Percentiles rank a stretch among this genome's conserved stretches.
Evolutionary conservation across 2,888 invertebrate species (phyloP).

Genomic region (Cremastinae sp.): DNA sequence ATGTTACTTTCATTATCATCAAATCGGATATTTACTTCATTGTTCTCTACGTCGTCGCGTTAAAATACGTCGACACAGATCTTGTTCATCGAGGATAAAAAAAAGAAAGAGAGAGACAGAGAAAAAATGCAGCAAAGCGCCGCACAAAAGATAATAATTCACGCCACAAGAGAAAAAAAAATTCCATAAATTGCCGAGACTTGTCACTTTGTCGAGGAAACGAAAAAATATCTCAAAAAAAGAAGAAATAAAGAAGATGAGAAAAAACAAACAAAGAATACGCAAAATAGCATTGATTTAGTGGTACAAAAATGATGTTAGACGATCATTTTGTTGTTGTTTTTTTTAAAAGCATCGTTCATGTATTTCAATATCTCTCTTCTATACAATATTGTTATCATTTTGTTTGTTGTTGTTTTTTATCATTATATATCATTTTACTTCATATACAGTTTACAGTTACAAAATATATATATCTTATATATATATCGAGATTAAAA

Average conservation of each 20-base stretch:
- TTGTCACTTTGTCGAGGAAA: constrained; percentile 8
- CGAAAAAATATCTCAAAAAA: constrained; percentile 35
- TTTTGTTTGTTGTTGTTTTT: constrained; percentile 74
- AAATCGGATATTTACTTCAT: too few relatives aligned
- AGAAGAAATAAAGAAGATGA: constrained; percentile 53
- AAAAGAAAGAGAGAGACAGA: constrained; percentile 23
- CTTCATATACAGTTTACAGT: constrained; percentile 79
- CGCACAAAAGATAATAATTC: too few relatives aligned
- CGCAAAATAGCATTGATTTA: constrained; percentile 72
- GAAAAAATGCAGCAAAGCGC: constrained; percentile 15
- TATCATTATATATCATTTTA: constrained; percentile 78
- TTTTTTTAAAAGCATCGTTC: constrained; percentile 79
- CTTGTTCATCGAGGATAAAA: constrained; percentile 40
- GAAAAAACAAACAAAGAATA: constrained; percentile 59
- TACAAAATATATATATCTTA: constrained; percentile 77
- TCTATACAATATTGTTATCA: constrained; percentile 79
- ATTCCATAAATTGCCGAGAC: constrained; percentile 10
- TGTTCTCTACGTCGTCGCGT: constrained; percentile 4
- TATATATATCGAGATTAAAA: constrained; percentile 61
- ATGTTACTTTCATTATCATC: constrained; percentile 67
- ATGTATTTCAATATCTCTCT: constrained; percentile 80
- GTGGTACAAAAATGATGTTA: constrained; percentile 79
- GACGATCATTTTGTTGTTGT: constrained; percentile 72
- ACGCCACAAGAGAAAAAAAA: constrained; percentile 34
- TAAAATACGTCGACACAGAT: constrained; percentile 51